Percentiles rank a stretch among this genome's conserved stretches.
These are phyloP conservation scores for Cynopterus sphinx DNA, from an alignment of 2,797 vertebrate genomes.

Conservation along the genomic window DNA sequence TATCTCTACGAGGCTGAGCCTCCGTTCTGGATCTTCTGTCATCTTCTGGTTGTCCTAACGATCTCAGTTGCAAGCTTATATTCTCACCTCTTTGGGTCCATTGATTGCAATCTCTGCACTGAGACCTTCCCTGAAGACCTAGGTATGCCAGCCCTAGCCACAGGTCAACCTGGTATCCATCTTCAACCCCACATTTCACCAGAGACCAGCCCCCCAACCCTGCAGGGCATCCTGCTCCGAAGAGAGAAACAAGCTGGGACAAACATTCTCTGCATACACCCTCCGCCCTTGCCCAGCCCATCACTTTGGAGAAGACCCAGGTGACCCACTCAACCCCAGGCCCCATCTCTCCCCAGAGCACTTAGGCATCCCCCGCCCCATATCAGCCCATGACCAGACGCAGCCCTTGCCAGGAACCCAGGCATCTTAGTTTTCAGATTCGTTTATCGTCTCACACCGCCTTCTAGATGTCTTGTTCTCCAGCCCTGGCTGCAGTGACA, in stretches of 20 bases:
- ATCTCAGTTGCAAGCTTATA: background rate
- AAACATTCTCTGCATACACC: background rate
- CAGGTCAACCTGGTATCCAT: background rate
- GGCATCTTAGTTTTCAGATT: background rate
- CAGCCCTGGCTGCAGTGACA: slow-evolving; percentile 25
- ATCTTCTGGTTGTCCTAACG: background rate
- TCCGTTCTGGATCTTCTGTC: background rate
- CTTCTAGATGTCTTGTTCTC: background rate
- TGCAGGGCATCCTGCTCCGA: background rate
- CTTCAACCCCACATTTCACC: background rate
- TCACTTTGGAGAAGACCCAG: background rate
- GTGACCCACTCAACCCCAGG: background rate
- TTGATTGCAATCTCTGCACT: background rate
- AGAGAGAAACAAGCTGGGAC: background rate
- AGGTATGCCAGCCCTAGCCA: background rate
- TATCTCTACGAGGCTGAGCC: background rate
- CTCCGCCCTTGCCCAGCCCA: background rate
- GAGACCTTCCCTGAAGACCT: background rate
- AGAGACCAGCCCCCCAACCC: background rate
- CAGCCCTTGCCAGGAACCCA: slow-evolving; percentile 35
- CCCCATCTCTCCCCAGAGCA: background rate
- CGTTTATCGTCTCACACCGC: background rate
- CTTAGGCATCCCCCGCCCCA: background rate
- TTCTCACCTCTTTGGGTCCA: slow-evolving; percentile 16
- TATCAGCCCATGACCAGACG: background rate